Evolutionary conservation across 1,140 invertebrate species (phyloP).

Genomic region (Trissolcus basalis): DNA sequence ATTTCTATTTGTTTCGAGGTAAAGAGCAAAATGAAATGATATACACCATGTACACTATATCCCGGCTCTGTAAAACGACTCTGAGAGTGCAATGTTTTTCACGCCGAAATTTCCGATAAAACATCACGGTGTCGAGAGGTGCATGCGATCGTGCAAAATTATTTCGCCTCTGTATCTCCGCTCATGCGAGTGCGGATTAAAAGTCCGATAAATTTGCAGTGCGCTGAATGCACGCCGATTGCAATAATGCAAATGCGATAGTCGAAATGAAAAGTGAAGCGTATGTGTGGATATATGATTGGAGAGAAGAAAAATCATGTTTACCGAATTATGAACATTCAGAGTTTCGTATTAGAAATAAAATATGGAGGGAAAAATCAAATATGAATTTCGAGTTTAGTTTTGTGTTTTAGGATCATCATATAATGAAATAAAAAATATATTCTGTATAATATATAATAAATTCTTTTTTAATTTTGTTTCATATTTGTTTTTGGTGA

Average conservation of each 20-base stretch:
- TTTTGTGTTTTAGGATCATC: no score
- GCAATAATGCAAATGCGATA: slow-evolving; percentile 59
- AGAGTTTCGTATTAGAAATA: not conserved
- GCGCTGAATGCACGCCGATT: slow-evolving; percentile 49
- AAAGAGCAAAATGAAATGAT: no score
- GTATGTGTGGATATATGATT: slow-evolving; percentile 9
- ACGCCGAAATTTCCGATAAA: slow-evolving; percentile 53
- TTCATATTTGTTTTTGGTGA: no score
- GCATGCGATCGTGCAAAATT: slow-evolving; percentile 27
- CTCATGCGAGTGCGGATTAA: slow-evolving; percentile 43
- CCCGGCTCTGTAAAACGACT: slow-evolving; percentile 36
- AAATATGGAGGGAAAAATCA: no score
- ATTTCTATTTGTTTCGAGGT: no score
- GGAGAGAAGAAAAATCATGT: not conserved
- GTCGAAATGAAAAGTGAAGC: slow-evolving; percentile 50
- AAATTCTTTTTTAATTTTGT: no score
- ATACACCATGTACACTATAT: no score
- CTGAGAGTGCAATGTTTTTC: slow-evolving; percentile 37
- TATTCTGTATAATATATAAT: no score
- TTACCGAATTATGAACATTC: slow-evolving; percentile 27
- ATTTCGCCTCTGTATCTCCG: slow-evolving; percentile 27
- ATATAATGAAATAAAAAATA: no score
- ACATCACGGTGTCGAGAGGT: slow-evolving; percentile 40
- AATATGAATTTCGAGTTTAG: no score
- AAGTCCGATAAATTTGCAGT: slow-evolving; percentile 50